Conservation (phyloP, 2,888 invertebrate genomes). For the Conistra vaccinii region DNA sequence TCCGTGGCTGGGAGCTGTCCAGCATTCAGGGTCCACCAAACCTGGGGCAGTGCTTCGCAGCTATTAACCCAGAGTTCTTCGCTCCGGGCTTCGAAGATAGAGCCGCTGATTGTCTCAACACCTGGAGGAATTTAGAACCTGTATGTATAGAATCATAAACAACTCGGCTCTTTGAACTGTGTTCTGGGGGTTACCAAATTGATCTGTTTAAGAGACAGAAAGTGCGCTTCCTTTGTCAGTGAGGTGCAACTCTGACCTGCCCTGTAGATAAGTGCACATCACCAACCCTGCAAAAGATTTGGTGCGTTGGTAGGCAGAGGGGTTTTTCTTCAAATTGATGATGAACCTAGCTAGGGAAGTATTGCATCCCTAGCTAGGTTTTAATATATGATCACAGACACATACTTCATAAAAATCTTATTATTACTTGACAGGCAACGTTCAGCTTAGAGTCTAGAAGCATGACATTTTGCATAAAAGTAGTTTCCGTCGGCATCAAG, state of each 20-base stretch:
- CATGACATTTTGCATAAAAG: background rate
- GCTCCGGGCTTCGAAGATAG: slow-evolving; percentile 95
- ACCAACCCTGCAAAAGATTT: background rate
- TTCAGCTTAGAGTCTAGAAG: background rate
- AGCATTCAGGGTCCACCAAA: slow-evolving; percentile 92
- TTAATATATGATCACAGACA: background rate
- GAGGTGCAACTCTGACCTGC: background rate
- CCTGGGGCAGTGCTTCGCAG: slow-evolving; percentile 97
- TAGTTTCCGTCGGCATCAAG: background rate
- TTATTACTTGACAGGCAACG: background rate
- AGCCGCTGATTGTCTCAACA: slow-evolving; percentile 92
- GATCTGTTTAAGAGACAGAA: background rate
- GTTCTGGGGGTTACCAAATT: background rate
- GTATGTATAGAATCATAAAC: slow-evolving; percentile 79
- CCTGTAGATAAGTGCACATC: background rate
- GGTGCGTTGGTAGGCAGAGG: background rate
- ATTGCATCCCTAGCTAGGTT: background rate
- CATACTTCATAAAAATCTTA: background rate
- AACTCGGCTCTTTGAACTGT: background rate
- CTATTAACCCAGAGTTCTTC: slow-evolving; percentile 95
- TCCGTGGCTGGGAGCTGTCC: slow-evolving; percentile 93
- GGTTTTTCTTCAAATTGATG: background rate
- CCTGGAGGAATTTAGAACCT: slow-evolving; percentile 92
- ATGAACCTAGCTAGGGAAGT: too few species aligned
- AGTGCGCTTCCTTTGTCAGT: too few species aligned